Evolutionary conservation across 2,888 invertebrate genomes (phyloP).

Genomic region (Thyatira batis): DNA sequence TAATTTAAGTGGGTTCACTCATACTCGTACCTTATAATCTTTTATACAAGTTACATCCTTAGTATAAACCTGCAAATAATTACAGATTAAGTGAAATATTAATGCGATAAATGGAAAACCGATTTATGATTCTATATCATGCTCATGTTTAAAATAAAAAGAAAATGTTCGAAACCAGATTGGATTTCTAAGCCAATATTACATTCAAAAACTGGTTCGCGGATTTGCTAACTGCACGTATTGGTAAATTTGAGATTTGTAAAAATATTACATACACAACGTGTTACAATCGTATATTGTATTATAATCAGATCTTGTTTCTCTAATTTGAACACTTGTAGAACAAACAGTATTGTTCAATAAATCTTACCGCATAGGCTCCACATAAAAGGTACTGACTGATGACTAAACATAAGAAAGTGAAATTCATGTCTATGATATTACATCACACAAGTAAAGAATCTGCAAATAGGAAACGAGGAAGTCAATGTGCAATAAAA

Average conservation of each 20-base stretch:
- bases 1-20: background rate
- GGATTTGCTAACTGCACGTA: background rate
- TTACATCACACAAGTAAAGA: slow-evolving; percentile 49
- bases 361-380: slow-evolving; percentile 56
- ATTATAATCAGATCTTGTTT: background rate
- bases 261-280: background rate
- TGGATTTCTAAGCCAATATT: background rate
- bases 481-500: slow-evolving; percentile 47
- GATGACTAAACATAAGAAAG: slow-evolving; percentile 58
- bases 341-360: slow-evolving; percentile 10
- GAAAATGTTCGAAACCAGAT: background rate
- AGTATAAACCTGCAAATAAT: slow-evolving; percentile 59
- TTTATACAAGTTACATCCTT: slow-evolving; percentile 63
- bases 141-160: background rate
- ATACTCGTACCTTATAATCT: slow-evolving; percentile 50
- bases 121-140: slow-evolving; percentile 3
- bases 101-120: too few relatives aligned
- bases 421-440: slow-evolving; percentile 57
- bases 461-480: slow-evolving; percentile 36
- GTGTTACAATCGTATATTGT: background rate
- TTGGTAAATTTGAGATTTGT: background rate
- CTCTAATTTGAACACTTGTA: background rate
- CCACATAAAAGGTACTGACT: slow-evolving; percentile 37
- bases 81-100: too few relatives aligned
- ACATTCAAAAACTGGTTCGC: background rate